Evolutionary conservation across 2,797 vertebrate species (phyloP), one percentile per base, ranked within the genome.

Genomic region (Pseudochaenichthys georgianus): DNA sequence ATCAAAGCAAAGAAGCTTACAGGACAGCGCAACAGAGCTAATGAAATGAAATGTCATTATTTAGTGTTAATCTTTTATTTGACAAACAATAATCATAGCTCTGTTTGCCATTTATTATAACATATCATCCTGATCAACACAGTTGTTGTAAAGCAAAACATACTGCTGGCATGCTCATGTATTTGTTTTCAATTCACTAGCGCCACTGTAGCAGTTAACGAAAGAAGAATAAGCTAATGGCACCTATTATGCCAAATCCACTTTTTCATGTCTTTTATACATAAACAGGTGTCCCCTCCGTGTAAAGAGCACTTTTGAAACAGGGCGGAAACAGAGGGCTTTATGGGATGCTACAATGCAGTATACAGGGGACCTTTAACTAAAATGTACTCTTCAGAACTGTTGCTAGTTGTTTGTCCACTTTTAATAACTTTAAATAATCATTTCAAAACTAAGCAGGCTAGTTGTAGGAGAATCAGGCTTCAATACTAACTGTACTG

Each of bases 1-100:
- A 75, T 68, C 23, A 28, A 76, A 52, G 28, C 61, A 65, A 61
- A 74, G 58, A 19, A 50, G 64, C 62, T 77, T 43, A 50, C 12
- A 68, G 61, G 64, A 70, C 41, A 21, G 19, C 55, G 68, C 15
- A 60, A 31, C 12, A 60, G 19, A 72, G 45, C 13, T 31, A 16
- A 23, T 50, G 34, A 17, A 48, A 60, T 3, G 50, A n/a, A 15
- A 13, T 38, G 9, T 45, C 16, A 46, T 15, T 0, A 15, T 47
- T 38, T 12, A 8, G 31, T 52, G n/a, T 46, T 62, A 17, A 21
- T 63, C 16, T 7, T 9, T 15, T 9, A 6, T n/a, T 58, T 52
- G 9, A 34, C 34, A 38, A 38, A 54, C 23, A 7, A 17, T 45
- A 3, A 28, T 12, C 13, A 50, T 9, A 21, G 9, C 34, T 66